Base-by-base conservation (phyloP, 1,140 invertebrate genomes). In the Drosophila prosaltans region DNA sequence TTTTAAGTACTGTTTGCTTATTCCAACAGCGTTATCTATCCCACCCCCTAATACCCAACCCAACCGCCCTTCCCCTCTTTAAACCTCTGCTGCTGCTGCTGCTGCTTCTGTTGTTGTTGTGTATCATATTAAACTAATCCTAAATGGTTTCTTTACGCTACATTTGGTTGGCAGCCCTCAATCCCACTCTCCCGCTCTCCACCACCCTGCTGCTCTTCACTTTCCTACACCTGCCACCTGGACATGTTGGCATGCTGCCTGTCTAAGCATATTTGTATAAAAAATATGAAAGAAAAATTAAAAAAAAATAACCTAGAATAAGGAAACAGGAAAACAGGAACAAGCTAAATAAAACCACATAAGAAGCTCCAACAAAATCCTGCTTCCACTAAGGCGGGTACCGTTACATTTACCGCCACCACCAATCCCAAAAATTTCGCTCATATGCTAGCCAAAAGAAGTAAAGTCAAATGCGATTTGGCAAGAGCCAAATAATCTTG, bases 101-200 rank as follows among this genome's bases (percentile, higher is more conserved):
- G 45, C 16, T 24, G 40, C 32, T 30, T 3, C 28, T 57, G 59
- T 65, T 61, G 61, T 40, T 43, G 57, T 83, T 83, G 65, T 78
- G 81, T 84, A 86, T 90, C 82, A 90, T 91, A 91, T 91, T 91
- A 91, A 91, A 91, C 86, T 91, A 91, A 91, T 91, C 90, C 90
- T 90, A 91, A 91, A 91, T 90, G 90, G 82, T 83, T 91, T 90
- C 83, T 91, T 91, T 74, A 91, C 84, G 89, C 89, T 83, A 91
- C 89, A 91, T 91, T 91, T 91, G 83, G 57, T 84, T 65, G 65
- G 83, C 83, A 82, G 75, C 81, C 81, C 79, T 79, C 72, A 74
- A 72, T 41, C 57, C 40, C 32, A 36, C 32, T 16, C 32, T 7
- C 32, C 32, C 32, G 4, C 32, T 5, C 32, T 30, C 28, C 28